phyloP scores from a whole-genome alignment of 2,888 invertebrate species.

The Polydrusus cervinus region DNA sequence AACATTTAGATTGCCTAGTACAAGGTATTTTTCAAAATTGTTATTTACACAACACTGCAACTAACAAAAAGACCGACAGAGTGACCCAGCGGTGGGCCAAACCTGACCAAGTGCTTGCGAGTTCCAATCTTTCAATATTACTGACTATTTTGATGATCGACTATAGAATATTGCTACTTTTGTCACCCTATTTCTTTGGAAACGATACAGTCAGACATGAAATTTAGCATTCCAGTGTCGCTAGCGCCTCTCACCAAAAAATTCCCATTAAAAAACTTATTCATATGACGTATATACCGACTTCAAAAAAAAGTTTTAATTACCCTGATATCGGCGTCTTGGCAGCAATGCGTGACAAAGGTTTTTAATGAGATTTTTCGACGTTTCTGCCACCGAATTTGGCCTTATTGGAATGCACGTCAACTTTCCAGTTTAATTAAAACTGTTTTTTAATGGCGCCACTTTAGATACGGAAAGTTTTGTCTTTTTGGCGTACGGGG shows the following conservation, averaged over 20 bases:
- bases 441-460: constrained; percentile 34
- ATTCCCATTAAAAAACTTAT: constrained; percentile 30
- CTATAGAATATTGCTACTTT: too few species aligned
- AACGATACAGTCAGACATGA: too few species aligned
- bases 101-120: too few species aligned
- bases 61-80: too few species aligned
- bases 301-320: constrained; percentile 43
- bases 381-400: constrained; percentile 20
- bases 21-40: too few species aligned
- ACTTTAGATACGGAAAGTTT: constrained; percentile 13
- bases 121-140: too few species aligned
- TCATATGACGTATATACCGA: constrained; percentile 14
- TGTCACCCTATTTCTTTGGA: too few species aligned
- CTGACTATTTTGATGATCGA: too few species aligned
- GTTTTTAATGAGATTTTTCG: constrained; percentile 49
- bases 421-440: constrained; percentile 40
- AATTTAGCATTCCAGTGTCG: too few species aligned
- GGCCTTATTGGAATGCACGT: constrained; percentile 39
- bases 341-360: constrained; percentile 35
- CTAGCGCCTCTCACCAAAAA: neutral
- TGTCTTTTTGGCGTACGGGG: neutral
- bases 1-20: too few species aligned
- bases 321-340: constrained; percentile 30
- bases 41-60: too few species aligned
- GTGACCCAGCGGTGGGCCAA: too few species aligned